phyloP scores from a whole-genome alignment of 2,888 invertebrate genomes.

The Ormyrus nitidulus region DNA sequence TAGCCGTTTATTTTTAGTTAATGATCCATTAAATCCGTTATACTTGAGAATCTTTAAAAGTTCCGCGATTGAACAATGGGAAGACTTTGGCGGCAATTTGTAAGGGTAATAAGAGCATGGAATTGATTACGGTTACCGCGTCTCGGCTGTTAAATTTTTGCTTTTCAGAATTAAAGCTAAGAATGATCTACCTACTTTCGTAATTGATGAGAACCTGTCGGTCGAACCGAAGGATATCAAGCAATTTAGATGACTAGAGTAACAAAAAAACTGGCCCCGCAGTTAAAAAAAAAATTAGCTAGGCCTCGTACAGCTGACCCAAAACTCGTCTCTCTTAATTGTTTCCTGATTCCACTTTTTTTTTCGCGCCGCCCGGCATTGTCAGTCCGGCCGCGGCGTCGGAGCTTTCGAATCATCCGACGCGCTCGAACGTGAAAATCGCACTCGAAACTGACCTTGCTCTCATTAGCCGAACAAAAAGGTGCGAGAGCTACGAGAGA shows the following conservation, averaged over 20 bases:
- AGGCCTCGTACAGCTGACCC: slow-evolving; percentile 20
- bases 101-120: not conserved
- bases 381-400: not conserved
- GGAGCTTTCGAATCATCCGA: slow-evolving; percentile 46
- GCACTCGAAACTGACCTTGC: slow-evolving; percentile 44
- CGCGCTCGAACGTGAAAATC: slow-evolving; percentile 46
- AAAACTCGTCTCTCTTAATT: not conserved
- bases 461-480: slow-evolving; percentile 34
- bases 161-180: too few species aligned
- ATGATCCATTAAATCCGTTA: slow-evolving; percentile 17
- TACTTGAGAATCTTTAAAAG: not conserved
- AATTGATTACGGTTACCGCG: not conserved
- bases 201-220: too few species aligned
- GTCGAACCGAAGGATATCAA: too few species aligned
- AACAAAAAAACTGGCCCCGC: too few species aligned
- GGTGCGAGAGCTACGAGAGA: slow-evolving; percentile 2
- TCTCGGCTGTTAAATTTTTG: too few species aligned
- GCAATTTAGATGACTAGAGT: too few species aligned
- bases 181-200: too few species aligned
- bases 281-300: not conserved
- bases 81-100: not conserved
- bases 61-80: not conserved
- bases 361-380: slow-evolving; percentile 20
- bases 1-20: slow-evolving; percentile 33
- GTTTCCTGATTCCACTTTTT: slow-evolving; percentile 3